Evolutionary conservation across 2,113 vertebrate species (phyloP).

Genomic region (Pontoporia blainvillei): DNA sequence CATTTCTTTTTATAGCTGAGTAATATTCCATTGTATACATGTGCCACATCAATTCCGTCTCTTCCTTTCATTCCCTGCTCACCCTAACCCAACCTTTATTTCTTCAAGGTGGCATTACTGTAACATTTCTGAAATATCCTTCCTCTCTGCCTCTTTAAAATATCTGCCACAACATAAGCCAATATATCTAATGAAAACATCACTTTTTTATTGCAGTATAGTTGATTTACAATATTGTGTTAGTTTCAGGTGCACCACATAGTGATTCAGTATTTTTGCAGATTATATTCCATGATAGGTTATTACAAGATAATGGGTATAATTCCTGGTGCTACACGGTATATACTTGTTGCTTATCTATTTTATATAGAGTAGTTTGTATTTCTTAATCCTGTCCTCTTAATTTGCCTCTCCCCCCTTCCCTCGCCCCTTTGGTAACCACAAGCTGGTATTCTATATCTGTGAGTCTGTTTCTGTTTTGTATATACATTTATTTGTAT

Average conservation of each 20-base stretch:
- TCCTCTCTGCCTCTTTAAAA: not conserved
- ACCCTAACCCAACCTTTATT: not conserved
- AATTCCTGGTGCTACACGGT: not conserved
- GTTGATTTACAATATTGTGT: not conserved
- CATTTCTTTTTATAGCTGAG: no score
- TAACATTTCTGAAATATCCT: not conserved
- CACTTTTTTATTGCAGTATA: not conserved
- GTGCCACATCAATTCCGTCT: not conserved
- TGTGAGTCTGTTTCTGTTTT: not conserved
- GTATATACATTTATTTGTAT: no score
- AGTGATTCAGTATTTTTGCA: not conserved
- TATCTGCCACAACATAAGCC: not conserved
- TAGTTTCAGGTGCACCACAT: not conserved
- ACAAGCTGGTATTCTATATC: not conserved
- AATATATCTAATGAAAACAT: not conserved
- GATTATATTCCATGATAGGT: not conserved
- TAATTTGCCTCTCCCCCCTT: not conserved
- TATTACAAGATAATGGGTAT: not conserved
- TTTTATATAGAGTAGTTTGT: not conserved
- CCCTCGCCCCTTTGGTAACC: not conserved
- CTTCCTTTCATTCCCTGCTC: not conserved
- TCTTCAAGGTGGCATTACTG: not conserved
- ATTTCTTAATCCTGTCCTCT: not conserved
- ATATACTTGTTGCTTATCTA: not conserved
- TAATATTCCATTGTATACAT: no score